Base-by-base conservation (phyloP, 2,113 vertebrate genomes). In the Meles meles region DNA sequence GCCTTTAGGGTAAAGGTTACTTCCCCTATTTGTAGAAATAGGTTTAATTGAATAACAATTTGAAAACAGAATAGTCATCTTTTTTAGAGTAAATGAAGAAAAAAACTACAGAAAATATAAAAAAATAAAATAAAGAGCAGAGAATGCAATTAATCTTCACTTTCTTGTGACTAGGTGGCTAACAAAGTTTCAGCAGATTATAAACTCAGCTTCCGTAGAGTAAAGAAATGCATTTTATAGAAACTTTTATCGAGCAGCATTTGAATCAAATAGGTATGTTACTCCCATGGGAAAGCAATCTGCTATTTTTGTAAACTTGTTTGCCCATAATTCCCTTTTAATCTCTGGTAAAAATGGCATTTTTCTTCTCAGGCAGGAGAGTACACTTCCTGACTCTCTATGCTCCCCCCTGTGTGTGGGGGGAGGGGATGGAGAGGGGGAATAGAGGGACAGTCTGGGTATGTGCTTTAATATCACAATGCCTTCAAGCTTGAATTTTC, bases 281-380 rank as follows among this genome's bases (percentile, higher is more conserved):
- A 55, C 5, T 85, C 69, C 11, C 17, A 39, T 15, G 14, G n/a
- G 4, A 88, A 81, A 47, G 42, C 27, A 47, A 47, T 47, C 72
- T 23, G 37, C 12, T 77, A 77, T 31, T 77, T 77, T 77, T 77
- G 27, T 47, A 86, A 49, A 14, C 44, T 7, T 21, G 59, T 71
- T 85, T 79, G 18, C n/a, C 47, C 9, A 95, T 52, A 42, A 74
- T 89, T 89, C 44, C 18, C 57, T 86, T 84, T 85, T 52, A 85
- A 65, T n/a, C 15, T 57, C 42, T 44, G 47, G 1, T 77, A 8
- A 63, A 14, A 21, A 34, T 11, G 1, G 0, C 5, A 52, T 52
- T 37, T 85, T 96, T 92, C 31, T 37, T 85, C 25, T 97, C 63
- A 61, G 2, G 8, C 29, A 88, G 31, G 31, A 49, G 14, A 59